phyloP scores from a whole-genome alignment of 2,888 invertebrate genomes.

The Drosophila mimetica region DNA sequence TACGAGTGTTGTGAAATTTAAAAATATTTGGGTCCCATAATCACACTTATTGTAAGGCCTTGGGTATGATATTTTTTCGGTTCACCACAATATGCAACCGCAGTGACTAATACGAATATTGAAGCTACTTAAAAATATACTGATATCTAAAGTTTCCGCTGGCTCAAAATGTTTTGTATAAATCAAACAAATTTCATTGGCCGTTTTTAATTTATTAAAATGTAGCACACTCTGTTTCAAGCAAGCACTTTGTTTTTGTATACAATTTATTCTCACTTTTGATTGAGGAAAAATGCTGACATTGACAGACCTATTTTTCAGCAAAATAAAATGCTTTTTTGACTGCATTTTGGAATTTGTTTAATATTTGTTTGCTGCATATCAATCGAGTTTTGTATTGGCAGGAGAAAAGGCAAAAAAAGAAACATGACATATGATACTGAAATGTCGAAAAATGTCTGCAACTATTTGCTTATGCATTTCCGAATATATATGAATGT shows the following conservation, averaged over 20 bases:
- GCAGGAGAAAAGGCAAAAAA: background rate
- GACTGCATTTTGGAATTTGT: background rate
- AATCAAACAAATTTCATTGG: background rate
- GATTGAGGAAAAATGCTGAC: background rate
- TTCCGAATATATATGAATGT: background rate
- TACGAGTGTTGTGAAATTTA: too few relatives aligned
- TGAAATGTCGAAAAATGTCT: background rate
- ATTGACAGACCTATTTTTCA: background rate
- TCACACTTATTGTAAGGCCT: too few relatives aligned
- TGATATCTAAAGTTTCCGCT: background rate
- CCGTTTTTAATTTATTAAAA: too few relatives aligned
- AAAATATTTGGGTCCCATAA: too few relatives aligned
- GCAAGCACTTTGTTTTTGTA: background rate
- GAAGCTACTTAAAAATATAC: background rate
- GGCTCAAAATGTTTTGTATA: background rate
- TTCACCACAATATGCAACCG: background rate
- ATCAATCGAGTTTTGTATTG: constrained; percentile 7
- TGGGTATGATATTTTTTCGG: background rate
- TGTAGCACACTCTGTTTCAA: background rate
- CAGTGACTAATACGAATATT: too few relatives aligned
- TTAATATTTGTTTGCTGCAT: constrained; percentile 5
- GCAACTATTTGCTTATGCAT: background rate
- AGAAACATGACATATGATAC: background rate
- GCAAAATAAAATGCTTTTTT: background rate
- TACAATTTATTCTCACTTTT: background rate